Percentiles rank a stretch among this genome's conserved stretches.
phyloP scores from a whole-genome alignment of 1,140 invertebrate species.

The Calephelis virginiensis region DNA sequence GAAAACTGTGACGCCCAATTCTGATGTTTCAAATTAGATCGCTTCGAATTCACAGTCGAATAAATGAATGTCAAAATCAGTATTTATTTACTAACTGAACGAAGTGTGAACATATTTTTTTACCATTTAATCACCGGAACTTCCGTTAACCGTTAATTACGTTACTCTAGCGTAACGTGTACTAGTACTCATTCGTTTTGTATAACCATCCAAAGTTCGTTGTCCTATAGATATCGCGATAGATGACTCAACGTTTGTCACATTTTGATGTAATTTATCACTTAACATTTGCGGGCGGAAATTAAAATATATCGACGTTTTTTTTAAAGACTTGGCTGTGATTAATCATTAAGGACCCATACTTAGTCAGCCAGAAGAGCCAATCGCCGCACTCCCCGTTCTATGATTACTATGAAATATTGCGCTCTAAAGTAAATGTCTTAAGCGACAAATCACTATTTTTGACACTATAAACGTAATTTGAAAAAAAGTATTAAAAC shows the following conservation, averaged over 20 bases:
- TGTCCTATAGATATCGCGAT: slow-evolving; percentile 31
- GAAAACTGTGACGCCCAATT: too few species aligned
- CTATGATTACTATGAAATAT: too few species aligned
- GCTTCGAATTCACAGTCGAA: too few species aligned
- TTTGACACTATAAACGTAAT: too few species aligned
- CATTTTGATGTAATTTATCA: background rate
- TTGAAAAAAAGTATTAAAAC: too few species aligned
- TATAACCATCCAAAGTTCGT: slow-evolving; percentile 47
- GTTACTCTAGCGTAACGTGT: slow-evolving; percentile 7
- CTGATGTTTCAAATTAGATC: too few species aligned
- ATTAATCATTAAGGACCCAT: background rate
- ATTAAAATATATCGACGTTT: background rate
- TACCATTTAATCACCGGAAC: background rate
- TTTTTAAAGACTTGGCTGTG: background rate
- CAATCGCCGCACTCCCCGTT: too few species aligned
- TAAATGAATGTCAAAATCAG: too few species aligned
- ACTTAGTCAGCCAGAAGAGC: too few species aligned
- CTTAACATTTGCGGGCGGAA: background rate
- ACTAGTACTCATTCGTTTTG: slow-evolving; percentile 26
- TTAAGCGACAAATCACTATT: too few species aligned
- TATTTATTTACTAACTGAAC: background rate
- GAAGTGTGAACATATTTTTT: background rate
- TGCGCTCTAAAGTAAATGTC: too few species aligned
- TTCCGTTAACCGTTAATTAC: slow-evolving; percentile 12
- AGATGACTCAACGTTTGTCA: background rate